phyloP scores from a whole-genome alignment of 92 coral and sea anemone genomes.

The Epizoanthus stellaris region DNA sequence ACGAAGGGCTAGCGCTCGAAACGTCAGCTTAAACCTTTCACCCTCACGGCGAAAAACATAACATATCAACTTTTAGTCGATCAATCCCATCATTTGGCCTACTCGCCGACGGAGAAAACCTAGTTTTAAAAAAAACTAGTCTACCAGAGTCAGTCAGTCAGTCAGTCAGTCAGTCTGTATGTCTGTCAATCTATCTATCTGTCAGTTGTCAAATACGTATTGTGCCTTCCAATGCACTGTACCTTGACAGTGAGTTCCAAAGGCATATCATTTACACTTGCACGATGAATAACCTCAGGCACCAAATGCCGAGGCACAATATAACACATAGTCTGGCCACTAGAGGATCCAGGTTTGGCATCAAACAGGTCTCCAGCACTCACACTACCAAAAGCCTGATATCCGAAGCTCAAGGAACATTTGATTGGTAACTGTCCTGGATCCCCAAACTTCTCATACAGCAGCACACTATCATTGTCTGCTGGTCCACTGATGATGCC shows the following conservation, averaged over 20 bases:
- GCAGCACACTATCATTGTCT: constrained; percentile 58
- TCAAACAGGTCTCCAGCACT: constrained; percentile 75
- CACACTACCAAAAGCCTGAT: constrained; percentile 56
- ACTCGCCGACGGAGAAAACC: too few relatives aligned
- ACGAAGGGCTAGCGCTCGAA: too few relatives aligned
- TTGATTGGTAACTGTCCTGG: constrained; percentile 55
- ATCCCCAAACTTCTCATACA: constrained; percentile 71
- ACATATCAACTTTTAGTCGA: too few relatives aligned
- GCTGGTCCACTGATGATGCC: constrained; percentile 45
- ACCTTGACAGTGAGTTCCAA: constrained; percentile 74
- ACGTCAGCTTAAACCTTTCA: too few relatives aligned
- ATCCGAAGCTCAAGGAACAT: constrained; percentile 65
- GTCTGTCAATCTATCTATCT: too few relatives aligned
- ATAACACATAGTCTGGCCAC: constrained; percentile 83
- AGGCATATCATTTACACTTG: constrained; percentile 50
- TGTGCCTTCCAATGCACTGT: neutral
- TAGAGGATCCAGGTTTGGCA: constrained; percentile 72
- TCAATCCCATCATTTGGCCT: too few relatives aligned
- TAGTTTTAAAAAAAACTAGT: too few relatives aligned
- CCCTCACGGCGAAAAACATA: too few relatives aligned
- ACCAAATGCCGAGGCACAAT: constrained; percentile 63
- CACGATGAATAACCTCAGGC: constrained; percentile 50
- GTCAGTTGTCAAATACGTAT: neutral
- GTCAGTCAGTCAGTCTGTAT: too few relatives aligned
- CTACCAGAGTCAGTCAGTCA: too few relatives aligned